These are phyloP conservation scores for Anomalospiza imberbis DNA, from an alignment of 2,797 vertebrate species.

Conservation along the genomic window DNA sequence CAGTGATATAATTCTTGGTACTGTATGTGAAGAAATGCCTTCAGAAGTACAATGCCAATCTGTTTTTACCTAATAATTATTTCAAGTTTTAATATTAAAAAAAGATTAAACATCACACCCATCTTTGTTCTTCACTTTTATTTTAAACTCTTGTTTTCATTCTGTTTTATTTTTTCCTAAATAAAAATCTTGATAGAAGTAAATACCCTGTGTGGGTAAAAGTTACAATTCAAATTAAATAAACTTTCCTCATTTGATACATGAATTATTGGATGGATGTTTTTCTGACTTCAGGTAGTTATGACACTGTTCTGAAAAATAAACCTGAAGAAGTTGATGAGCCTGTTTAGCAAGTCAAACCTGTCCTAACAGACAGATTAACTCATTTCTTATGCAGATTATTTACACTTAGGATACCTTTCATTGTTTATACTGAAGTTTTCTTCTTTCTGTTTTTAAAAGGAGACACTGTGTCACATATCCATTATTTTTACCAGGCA, in stretches of 20 bases:
- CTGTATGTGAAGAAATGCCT: conserved; percentile 66
- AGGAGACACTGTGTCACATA: not conserved
- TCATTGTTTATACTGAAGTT: conserved; percentile 8
- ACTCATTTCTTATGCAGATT: conserved; percentile 17
- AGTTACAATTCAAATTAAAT: conserved; percentile 3
- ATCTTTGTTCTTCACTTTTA: not conserved
- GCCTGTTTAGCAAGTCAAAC: conserved; percentile 25
- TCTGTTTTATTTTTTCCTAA: conserved; percentile 2
- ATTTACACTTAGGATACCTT: not conserved
- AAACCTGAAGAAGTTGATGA: conserved; percentile 36
- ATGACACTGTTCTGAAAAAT: not conserved
- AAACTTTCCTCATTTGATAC: not conserved
- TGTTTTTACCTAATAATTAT: conserved; percentile 48
- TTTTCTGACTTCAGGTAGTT: not conserved
- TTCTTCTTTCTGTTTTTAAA: conserved; percentile 44
- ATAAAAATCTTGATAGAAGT: conserved; percentile 28
- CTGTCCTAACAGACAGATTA: conserved; percentile 25
- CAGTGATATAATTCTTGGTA: conserved; percentile 66
- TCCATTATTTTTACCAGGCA: conserved; percentile 30
- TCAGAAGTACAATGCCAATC: conserved; percentile 48
- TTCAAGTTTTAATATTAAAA: conserved; percentile 6
- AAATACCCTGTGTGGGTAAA: not conserved
- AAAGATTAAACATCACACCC: not conserved
- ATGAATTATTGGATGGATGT: not conserved
- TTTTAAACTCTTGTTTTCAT: conserved; percentile 47